Evolutionary conservation across 2,113 vertebrate genomes (phyloP).

Genomic region (Pleuronectes platessa): DNA sequence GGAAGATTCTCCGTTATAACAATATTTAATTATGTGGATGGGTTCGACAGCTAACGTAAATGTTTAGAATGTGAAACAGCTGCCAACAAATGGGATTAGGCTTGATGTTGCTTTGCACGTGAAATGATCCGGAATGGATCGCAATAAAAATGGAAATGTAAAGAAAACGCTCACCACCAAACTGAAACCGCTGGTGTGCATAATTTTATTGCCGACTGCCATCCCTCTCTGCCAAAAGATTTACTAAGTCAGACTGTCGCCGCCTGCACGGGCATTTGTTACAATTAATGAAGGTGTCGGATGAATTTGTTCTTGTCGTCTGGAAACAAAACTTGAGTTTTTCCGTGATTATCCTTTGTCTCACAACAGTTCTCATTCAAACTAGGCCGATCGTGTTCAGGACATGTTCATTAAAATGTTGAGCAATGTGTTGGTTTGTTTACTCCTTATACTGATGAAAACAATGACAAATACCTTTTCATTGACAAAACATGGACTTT

Average conservation of each 20-base stretch:
- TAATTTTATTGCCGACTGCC: constrained; percentile 70
- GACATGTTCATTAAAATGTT: constrained; percentile 6
- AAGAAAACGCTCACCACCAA: constrained; percentile 67
- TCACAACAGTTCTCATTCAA: constrained; percentile 35
- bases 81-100: constrained; percentile 72
- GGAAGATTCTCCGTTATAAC: constrained; percentile 46
- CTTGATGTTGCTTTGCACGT: constrained; percentile 70
- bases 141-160: constrained; percentile 84
- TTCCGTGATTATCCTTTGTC: constrained; percentile 40
- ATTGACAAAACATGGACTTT: neutral
- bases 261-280: constrained; percentile 61
- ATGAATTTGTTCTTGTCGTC: constrained; percentile 62
- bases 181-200: constrained; percentile 67
- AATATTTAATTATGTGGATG: constrained; percentile 66
- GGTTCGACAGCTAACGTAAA: constrained; percentile 65
- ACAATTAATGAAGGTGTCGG: constrained; percentile 68
- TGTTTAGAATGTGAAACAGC: constrained; percentile 72
- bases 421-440: neutral
- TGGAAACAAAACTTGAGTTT: constrained; percentile 28
- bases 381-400: constrained; percentile 12
- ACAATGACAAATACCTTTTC: neutral
- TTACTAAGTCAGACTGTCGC: constrained; percentile 58
- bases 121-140: constrained; percentile 77
- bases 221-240: constrained; percentile 58
- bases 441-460: neutral